Conservation (phyloP, 2,113 vertebrate species). For the Pseudopipra pipra region DNA sequence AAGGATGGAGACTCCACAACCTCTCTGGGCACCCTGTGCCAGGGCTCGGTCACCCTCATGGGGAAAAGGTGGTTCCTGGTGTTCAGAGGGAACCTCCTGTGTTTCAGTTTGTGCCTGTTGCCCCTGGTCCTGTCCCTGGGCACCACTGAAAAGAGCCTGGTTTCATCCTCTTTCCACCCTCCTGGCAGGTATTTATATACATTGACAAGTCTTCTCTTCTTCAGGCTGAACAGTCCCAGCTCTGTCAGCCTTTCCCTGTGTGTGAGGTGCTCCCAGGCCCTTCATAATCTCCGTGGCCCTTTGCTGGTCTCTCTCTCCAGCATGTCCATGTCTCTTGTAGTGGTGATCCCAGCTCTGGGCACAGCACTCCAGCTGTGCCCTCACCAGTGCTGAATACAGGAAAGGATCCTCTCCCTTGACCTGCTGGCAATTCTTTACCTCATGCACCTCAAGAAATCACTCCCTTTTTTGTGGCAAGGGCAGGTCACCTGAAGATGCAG, state of each 20-base stretch:
- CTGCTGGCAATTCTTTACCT: background rate
- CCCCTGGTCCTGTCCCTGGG: background rate
- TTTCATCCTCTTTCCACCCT: background rate
- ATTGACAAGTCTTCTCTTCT: background rate
- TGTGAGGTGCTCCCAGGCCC: background rate
- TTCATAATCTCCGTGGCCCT: background rate
- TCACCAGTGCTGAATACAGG: background rate
- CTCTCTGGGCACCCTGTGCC: background rate
- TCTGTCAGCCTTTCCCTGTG: background rate
- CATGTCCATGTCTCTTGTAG: background rate
- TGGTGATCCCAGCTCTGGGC: background rate
- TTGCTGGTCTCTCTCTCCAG: background rate
- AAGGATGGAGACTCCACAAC: background rate
- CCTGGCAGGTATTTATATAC: background rate
- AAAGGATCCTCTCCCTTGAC: background rate
- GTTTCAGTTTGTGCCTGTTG: background rate
- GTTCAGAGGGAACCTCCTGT: background rate
- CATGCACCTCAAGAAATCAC: rapidly evolving
- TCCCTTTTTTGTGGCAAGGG: background rate
- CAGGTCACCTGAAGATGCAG: rapidly evolving
- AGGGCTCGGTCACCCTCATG: rapidly evolving
- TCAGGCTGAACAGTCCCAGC: background rate
- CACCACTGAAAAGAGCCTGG: background rate
- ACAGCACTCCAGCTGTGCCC: background rate
- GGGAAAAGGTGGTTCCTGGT: background rate